Evolutionary conservation across 2,888 invertebrate species (phyloP).

Genomic region (Athripsodes cinereus): DNA sequence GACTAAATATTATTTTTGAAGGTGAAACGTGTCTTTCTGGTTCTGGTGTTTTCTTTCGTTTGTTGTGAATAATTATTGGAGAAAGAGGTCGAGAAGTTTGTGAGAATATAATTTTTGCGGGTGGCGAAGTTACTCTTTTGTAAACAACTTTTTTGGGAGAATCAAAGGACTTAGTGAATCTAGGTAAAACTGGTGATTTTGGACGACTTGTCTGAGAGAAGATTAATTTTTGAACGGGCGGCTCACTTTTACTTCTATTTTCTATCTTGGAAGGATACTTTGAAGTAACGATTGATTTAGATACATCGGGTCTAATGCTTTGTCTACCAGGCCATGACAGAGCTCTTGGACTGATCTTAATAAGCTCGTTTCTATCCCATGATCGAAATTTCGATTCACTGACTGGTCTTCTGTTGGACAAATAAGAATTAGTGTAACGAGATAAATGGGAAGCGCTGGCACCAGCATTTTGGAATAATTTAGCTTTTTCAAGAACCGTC

Average conservation of each 20-base stretch:
- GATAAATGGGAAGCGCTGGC: conserved; percentile 52
- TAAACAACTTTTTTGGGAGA: conserved; percentile 24
- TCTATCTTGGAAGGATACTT: conserved; percentile 30
- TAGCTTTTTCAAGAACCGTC: conserved; percentile 62
- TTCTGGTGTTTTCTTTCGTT: conserved; percentile 26
- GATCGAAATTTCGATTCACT: conserved; percentile 65
- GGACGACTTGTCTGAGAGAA: conserved; percentile 49
- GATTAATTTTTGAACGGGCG: conserved; percentile 50
- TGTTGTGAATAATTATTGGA: conserved; percentile 35
- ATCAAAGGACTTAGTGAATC: conserved; percentile 9
- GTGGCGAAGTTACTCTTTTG: conserved; percentile 33
- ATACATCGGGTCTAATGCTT: conserved; percentile 44
- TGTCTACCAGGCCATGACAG: conserved; percentile 56
- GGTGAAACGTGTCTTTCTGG: conserved; percentile 33
- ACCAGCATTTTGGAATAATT: conserved; percentile 57
- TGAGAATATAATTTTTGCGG: conserved; percentile 37
- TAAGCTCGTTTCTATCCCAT: conserved; percentile 54
- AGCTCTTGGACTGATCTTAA: conserved; percentile 52
- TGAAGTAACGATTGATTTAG: conserved; percentile 31
- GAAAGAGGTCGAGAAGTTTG: conserved; percentile 41
- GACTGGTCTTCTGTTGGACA: conserved; percentile 64
- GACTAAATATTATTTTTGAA: conserved; percentile 35
- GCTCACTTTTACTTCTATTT: conserved; percentile 59
- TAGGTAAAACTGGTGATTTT: conserved; percentile 35
- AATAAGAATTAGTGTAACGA: conserved; percentile 55